Conservation (phyloP, 2,888 invertebrate species). For the Tribolium freemani region DNA sequence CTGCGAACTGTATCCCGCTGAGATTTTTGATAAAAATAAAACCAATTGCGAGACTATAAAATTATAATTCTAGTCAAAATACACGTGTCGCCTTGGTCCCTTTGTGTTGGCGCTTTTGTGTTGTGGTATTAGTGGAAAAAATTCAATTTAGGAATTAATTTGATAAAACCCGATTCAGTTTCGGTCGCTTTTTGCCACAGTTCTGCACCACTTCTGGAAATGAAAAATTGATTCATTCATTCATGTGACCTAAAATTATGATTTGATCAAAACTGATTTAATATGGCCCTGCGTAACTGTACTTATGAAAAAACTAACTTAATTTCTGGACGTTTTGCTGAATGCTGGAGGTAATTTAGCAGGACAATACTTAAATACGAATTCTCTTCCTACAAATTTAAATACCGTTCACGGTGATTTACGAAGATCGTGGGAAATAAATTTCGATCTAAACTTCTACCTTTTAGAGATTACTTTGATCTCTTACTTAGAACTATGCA, state of each 20-base stretch:
- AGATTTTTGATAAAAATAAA: not conserved
- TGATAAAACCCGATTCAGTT: not conserved
- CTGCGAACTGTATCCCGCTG: not conserved
- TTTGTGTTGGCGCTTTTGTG: not conserved
- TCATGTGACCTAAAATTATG: not conserved
- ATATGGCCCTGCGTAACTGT: conserved; percentile 33
- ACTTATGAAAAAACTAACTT: conserved; percentile 34
- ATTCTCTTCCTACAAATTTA: conserved; percentile 41
- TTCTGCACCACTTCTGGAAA: conserved; percentile 1
- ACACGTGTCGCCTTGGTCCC: not conserved
- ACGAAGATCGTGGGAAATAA: conserved; percentile 46
- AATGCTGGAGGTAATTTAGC: conserved; percentile 35
- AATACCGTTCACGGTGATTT: conserved; percentile 45
- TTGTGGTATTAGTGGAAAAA: not conserved
- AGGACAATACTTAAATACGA: conserved; percentile 43
- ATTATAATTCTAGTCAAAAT: not conserved
- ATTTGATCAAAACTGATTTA: conserved; percentile 14
- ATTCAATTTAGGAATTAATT: not conserved
- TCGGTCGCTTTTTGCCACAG: not conserved
- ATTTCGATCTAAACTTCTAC: conserved; percentile 33
- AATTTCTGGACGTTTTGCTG: conserved; percentile 37
- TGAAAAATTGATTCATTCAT: not conserved
- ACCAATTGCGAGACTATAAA: not conserved
- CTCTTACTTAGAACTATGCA: conserved; percentile 24
- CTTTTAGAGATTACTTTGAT: conserved; percentile 27